A percentile compares a stretch with the other conserved stretches of the same genome.
These are phyloP conservation scores for Tupaia tana DNA, from an alignment of 2,113 vertebrate genomes.

Conservation along the genomic window DNA sequence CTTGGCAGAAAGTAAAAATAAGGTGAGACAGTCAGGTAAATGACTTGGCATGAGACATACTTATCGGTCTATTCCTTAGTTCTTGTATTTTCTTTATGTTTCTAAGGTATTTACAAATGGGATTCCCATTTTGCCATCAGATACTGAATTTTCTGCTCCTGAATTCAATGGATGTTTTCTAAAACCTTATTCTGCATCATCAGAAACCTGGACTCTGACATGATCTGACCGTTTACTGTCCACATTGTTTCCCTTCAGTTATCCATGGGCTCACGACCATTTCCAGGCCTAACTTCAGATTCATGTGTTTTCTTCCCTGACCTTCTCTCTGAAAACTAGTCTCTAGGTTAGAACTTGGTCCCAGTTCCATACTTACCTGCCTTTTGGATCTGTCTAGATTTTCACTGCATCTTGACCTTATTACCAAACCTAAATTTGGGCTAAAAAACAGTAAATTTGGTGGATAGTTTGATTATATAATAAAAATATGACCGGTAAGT, in stretches of 20 bases:
- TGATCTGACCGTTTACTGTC: not conserved
- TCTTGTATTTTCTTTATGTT: not conserved
- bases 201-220: not conserved
- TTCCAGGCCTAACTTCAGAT: not conserved
- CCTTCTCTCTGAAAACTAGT: not conserved
- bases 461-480: not conserved
- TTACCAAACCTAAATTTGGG: not conserved
- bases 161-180: not conserved
- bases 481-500: not conserved
- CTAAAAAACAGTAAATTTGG: not conserved
- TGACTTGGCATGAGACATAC: not conserved
- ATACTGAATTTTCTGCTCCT: not conserved
- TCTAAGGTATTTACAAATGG: not conserved
- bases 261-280: not conserved
- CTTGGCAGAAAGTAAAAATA: not conserved
- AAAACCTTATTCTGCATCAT: not conserved
- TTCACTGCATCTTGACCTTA: constrained; percentile 18
- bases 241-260: not conserved
- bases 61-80: not conserved
- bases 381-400: not conserved
- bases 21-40: not conserved
- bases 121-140: not conserved
- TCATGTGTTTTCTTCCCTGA: not conserved
- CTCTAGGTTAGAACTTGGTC: not conserved
- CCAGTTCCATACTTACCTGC: not conserved